These are phyloP conservation scores for Ophion costatus DNA, from an alignment of 2,888 invertebrate genomes.

Conservation along the genomic window DNA sequence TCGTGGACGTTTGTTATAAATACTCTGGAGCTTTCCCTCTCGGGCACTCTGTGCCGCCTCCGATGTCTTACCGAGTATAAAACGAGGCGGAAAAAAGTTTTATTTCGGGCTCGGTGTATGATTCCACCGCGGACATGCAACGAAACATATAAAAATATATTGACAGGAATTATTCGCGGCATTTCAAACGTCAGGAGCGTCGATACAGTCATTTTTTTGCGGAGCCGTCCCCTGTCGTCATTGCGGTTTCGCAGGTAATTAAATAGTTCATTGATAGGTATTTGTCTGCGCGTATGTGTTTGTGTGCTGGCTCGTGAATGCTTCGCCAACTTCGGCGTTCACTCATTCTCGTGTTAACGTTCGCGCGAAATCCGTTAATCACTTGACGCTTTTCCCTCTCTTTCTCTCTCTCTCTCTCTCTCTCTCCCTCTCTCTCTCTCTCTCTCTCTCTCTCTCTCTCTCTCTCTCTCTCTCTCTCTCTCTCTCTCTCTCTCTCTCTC, in stretches of 20 bases:
- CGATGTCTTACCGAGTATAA: too few relatives aligned
- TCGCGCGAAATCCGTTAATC: slow-evolving; percentile 44
- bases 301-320: neutral
- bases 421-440: neutral
- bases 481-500: neutral
- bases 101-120: neutral
- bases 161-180: neutral
- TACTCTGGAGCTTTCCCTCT: too few relatives aligned
- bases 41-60: too few relatives aligned
- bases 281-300: neutral
- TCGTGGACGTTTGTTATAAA: too few relatives aligned
- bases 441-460: neutral
- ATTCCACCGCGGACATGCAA: too few relatives aligned
- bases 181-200: neutral
- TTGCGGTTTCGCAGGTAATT: neutral
- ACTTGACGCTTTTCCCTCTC: slow-evolving; percentile 14
- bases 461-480: too few relatives aligned
- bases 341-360: slow-evolving; percentile 13
- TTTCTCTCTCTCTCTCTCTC: too few relatives aligned
- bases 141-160: too few relatives aligned
- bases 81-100: neutral
- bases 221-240: neutral
- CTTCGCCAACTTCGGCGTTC: slow-evolving; percentile 5
- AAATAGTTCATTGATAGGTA: slow-evolving; percentile 11
- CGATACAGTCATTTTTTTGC: neutral